phyloP scores from a whole-genome alignment of 2,888 invertebrate species.

The Tortrix viridana region DNA sequence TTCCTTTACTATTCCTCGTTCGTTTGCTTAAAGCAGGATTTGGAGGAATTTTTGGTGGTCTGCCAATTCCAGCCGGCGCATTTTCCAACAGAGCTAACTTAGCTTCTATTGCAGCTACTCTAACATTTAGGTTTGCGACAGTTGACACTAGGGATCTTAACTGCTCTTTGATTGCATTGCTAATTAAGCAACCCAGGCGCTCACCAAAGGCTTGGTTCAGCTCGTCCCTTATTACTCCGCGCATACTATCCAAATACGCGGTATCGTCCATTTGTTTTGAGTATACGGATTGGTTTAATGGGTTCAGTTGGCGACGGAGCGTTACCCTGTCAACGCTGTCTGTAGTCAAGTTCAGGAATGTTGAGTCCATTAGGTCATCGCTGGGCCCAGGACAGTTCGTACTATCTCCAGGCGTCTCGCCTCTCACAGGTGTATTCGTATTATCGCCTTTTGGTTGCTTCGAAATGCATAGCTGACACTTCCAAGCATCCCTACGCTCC shows the following conservation, averaged over 20 bases:
- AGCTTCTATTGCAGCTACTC: neutral
- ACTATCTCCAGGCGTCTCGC: too few relatives aligned
- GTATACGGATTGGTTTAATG: neutral
- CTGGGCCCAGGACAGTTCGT: too few relatives aligned
- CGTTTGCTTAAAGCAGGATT: neutral
- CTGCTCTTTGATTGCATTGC: slow-evolving; percentile 4
- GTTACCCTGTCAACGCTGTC: slow-evolving; percentile 7
- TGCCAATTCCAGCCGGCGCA: neutral
- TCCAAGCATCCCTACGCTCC: neutral
- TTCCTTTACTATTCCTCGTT: neutral
- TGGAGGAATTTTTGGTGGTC: neutral
- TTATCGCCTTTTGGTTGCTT: neutral
- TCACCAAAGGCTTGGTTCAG: neutral
- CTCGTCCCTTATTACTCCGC: slow-evolving; percentile 1
- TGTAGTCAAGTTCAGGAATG: too few relatives aligned
- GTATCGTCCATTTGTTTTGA: neutral
- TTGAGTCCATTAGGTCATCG: too few relatives aligned
- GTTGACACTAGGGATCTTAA: neutral
- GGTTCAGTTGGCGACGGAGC: neutral
- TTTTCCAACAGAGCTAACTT: neutral
- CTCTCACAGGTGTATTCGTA: neutral
- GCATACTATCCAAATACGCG: slow-evolving; percentile 1
- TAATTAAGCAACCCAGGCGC: neutral
- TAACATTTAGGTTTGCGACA: neutral
- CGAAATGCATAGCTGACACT: neutral